Base-by-base conservation (phyloP, 2,888 invertebrate genomes). In the Clanis bilineata region DNA sequence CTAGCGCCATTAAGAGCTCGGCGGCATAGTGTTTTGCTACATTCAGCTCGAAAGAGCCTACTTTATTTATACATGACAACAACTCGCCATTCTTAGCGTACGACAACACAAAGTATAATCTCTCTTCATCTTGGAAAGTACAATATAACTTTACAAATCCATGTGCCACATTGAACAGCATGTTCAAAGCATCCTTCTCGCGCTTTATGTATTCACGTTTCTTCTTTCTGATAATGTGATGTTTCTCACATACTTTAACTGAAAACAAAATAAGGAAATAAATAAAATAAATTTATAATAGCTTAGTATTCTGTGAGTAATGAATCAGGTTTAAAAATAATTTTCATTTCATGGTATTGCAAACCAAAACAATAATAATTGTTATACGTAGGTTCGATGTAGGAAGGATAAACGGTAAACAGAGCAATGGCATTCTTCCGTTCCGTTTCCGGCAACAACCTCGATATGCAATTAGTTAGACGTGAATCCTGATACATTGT, bases 231-330 rank as follows among this genome's bases (percentile, higher is more conserved):
- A 98, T 94, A 71, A 99, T 98, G 86, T 98, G 97, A 57, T 95
- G 93, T 92, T 99, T 99, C 79, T 98, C 97, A 86, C 98, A 96
- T n/a, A 99, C 98, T 95, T 99, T 99, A 82, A 99, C 97, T 97
- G 94, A 59, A 94, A 94, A 72, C 69, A 69, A 72, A 77, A 74
- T 69, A 59, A 62, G 64, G 61, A 59, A 32, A 43, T 15, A 47
- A 60, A 60, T 66, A 61, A 57, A 1, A 36, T 36, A 36, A 12
- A 36, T 9, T 10, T 2, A 10, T 36, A 9, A 36, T 9, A 36
- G 9, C 1, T 36, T 1, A 3, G 12, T 36, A 36, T 36, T n/a
- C 36, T 12, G 10, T 10, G 9, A 36, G 1, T 36, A 36, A n/a
- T 10, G 9, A 10, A 36, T 12, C 3, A 36, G 12, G 12, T 36